Evolutionary conservation across 2,113 vertebrate species (phyloP).

Genomic region (Sander vitreus): DNA sequence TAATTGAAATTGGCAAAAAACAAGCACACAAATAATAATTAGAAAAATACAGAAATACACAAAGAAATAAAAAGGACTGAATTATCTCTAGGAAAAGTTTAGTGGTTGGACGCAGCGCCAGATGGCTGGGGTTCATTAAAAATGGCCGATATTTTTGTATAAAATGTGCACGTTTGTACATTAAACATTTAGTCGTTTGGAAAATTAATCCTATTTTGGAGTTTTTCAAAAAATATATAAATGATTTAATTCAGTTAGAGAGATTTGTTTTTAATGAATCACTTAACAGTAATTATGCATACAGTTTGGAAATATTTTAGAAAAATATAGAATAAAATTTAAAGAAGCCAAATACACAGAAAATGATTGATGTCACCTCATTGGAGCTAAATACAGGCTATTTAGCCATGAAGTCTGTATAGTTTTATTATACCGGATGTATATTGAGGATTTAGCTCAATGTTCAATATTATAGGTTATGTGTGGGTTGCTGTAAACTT

Average conservation of each 20-base stretch:
- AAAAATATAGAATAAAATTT: neutral
- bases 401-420: neutral
- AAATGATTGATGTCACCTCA: neutral
- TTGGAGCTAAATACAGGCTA: neutral
- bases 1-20: too few relatives aligned
- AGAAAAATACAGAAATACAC: too few relatives aligned
- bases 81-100: too few relatives aligned
- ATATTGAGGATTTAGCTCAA: conserved; percentile 23
- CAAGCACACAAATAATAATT: too few relatives aligned
- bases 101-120: too few relatives aligned
- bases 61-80: too few relatives aligned
- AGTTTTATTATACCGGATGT: neutral
- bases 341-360: neutral
- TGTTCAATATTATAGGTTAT: conserved; percentile 57
- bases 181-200: neutral
- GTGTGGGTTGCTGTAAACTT: conserved; percentile 33
- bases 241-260: neutral
- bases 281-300: neutral
- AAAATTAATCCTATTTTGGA: neutral
- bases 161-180: too few relatives aligned
- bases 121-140: too few relatives aligned
- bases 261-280: neutral
- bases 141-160: too few relatives aligned
- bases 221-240: neutral
- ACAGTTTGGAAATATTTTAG: neutral